Evolutionary conservation across 2,888 invertebrate species (phyloP).

Genomic region (Epirrhoe tristata): DNA sequence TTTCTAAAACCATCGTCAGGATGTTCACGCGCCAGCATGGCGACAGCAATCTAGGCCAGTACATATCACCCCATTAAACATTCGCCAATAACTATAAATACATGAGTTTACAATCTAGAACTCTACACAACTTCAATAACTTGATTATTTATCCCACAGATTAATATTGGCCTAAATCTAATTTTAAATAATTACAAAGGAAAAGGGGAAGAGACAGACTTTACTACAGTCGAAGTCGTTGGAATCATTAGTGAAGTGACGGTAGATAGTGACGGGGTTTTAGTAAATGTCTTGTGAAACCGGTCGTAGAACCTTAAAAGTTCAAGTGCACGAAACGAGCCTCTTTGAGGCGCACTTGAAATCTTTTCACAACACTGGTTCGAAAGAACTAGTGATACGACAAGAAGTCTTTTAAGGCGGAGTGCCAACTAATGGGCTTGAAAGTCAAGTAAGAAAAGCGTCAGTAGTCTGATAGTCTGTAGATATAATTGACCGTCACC

Average conservation of each 20-base stretch:
- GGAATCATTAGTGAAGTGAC: background rate
- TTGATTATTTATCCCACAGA: constrained; percentile 69
- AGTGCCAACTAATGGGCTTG: constrained; percentile 17
- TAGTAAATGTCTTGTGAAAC: background rate
- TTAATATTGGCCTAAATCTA: constrained; percentile 67
- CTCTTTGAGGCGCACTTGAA: too few relatives aligned
- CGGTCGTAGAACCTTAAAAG: too few relatives aligned
- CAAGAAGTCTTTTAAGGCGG: constrained; percentile 14
- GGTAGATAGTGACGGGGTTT: background rate
- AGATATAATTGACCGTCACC: constrained; percentile 76
- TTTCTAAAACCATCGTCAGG: constrained; percentile 36
- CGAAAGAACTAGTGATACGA: too few relatives aligned
- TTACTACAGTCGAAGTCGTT: constrained; percentile 2
- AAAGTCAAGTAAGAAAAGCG: constrained; percentile 42
- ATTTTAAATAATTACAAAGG: constrained; percentile 71
- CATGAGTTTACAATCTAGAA: constrained; percentile 64
- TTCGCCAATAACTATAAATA: constrained; percentile 57
- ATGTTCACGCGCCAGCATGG: constrained; percentile 39
- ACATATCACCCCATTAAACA: constrained; percentile 60
- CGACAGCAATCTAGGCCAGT: constrained; percentile 69
- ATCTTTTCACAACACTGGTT: too few relatives aligned
- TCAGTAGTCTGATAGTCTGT: constrained; percentile 51
- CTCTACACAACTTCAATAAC: constrained; percentile 76
- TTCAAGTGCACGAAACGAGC: too few relatives aligned
- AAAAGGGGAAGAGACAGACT: constrained; percentile 48